Percentiles rank a stretch among this genome's conserved stretches.
Evolutionary conservation across 1,140 invertebrate species (phyloP).

Genomic region (Bombyx mandarina): DNA sequence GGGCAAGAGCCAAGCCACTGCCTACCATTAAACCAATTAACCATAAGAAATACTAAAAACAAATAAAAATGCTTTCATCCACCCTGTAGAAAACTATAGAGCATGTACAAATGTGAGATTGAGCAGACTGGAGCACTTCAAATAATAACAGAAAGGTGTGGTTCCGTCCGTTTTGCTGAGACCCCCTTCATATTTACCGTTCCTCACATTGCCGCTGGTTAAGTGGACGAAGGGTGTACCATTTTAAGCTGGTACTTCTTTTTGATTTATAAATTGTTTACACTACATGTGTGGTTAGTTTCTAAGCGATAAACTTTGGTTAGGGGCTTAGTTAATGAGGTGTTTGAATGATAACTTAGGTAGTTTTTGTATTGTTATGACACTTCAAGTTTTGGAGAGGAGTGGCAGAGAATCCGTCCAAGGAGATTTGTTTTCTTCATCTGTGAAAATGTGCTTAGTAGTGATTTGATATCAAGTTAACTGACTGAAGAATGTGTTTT

Average conservation of each 20-base stretch:
- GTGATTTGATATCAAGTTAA: too few species aligned
- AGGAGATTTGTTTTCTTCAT: too few species aligned
- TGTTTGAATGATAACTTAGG: too few species aligned
- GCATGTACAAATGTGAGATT: constrained; percentile 18
- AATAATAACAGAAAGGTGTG: constrained; percentile 21
- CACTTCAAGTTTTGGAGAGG: too few species aligned
- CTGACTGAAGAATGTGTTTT: too few species aligned
- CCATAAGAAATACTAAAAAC: too few species aligned
- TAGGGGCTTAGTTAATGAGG: too few species aligned
- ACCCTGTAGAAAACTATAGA: constrained; percentile 5
- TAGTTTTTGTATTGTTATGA: too few species aligned
- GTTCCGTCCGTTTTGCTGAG: constrained; percentile 7
- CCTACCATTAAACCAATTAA: too few species aligned
- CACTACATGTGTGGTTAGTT: constrained; percentile 1
- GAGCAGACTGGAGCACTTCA: constrained; percentile 22
- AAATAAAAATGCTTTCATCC: neutral
- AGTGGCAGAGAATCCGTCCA: too few species aligned
- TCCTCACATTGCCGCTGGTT: neutral
- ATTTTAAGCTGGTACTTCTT: constrained; percentile 2
- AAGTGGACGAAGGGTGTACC: neutral
- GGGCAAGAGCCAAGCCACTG: too few species aligned
- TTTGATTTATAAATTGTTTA: constrained; percentile 4
- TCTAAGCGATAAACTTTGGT: neutral
- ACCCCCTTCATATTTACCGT: constrained; percentile 6
- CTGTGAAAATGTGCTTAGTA: too few species aligned